Evolutionary conservation across 2,888 invertebrate genomes (phyloP), one percentile per base, ranked within the genome.

Genomic region (Lamellibrachia satsuma): DNA sequence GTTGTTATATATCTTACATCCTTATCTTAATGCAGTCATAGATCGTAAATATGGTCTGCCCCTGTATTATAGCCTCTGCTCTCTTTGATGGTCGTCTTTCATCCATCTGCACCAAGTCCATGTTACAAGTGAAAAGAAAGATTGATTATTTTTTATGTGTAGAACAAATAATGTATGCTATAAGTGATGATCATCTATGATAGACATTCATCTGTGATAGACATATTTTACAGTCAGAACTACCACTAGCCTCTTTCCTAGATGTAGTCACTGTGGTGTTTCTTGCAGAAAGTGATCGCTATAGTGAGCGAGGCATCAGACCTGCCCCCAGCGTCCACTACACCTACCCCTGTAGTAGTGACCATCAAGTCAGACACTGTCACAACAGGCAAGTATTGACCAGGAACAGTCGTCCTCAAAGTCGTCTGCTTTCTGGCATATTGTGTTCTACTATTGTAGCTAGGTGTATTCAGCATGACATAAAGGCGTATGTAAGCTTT

Each of bases 201-300:
- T n/a, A n/a, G n/a, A 57, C 57, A 57, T 57, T 8, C 11, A 11
- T 57, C 57, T 57, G 57, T 57, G 57, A 57, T 3, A 57, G 57
- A 75, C 39, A 39, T 75, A 22, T 75, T 75, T 75, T 15, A 22
- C 15, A 75, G 15, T 15, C 22, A 22, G 75, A 22, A 6, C 75
- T n/a, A 75, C 75, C 75, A 75, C 22, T 6, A 22, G 75, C 75
- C 75, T 75, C 75, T 6, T 3, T 15, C n/a, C 75, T 75, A 0
- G 75, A 15, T 75, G 75, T 75, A 22, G 22, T 22, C 75, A 75
- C 15, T 52, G 57, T 91, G 11, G 22, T 92, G 92, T 91, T 51
- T 91, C 52, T 94, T 94, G n/a, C 93, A 95, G 94, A 94, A 95
- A 92, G 94, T 95, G 8, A 95, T 95, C 75, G 95, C 95, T 3